Evolutionary conservation across 2,797 vertebrate species (phyloP), one percentile per base, ranked within the genome.

Genomic region (Muscicapa comitata): DNA sequence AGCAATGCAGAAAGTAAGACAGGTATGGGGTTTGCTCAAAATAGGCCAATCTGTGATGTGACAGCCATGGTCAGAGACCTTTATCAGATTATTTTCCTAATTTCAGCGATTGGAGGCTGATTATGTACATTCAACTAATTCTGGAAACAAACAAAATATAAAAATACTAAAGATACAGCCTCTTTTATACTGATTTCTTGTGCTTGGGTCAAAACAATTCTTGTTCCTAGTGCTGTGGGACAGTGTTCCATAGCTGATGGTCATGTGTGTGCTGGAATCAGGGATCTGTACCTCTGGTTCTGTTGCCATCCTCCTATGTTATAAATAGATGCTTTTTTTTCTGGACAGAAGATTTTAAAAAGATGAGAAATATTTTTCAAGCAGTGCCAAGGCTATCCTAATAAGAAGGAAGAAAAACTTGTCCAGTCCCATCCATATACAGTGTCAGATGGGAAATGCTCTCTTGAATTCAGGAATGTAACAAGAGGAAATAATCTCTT

Each of bases 361-460:
- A 70, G 40, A 16, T 16, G 35, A 76, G 42, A 65, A 65, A 42
- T 50, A 17, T 29, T 54, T 29, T 50, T 47, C 13, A 25, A 79
- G 17, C 35, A 48, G 13, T 79, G 13, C 21, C 33, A 50, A 29
- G 29, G 9, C 29, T 73, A 3, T 45, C 18, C 43, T 79, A 24
- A 17, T 73, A 50, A 31, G 13, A 55, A 68, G 35, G 24, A 82
- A 70, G 40, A 86, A 71, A 21, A 11, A 37, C 7, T 62, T 24
- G 6, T 40, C 23, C 43, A 31, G 16, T 70, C 2, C 0, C 29
- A 28, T 66, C 0, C 29, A 28, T 66, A 11, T 45, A 3, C 6
- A 17, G 3, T 87, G 43, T 82, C 20, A 57, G 29, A 18, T 53
- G 15, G 48, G 37, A 88, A 90, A 53, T 55, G 13, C 43, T 78